Evolutionary conservation across 2,113 vertebrate species (phyloP).

Genomic region (Corythornis vintsioides): DNA sequence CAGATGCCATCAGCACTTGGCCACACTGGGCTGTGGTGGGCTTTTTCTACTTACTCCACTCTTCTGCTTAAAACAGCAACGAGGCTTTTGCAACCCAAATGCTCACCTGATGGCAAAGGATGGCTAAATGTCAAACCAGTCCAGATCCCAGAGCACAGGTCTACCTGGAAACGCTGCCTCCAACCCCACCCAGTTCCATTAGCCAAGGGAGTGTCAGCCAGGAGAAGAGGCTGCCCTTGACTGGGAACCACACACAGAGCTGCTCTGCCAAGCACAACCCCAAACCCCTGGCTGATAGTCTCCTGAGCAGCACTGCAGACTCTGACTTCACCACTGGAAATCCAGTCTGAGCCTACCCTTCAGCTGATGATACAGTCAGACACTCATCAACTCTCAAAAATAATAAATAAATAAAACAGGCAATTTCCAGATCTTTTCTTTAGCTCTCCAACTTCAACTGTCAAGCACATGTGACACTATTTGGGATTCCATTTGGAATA

Average conservation of each 20-base stretch:
- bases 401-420: not conserved
- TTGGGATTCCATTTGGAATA: not conserved
- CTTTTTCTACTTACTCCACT: not conserved
- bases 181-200: not conserved
- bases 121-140: not conserved
- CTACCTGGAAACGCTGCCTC: not conserved
- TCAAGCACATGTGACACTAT: not conserved
- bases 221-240: not conserved
- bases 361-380: not conserved
- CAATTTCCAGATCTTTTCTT: not conserved
- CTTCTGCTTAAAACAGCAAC: not conserved
- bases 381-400: not conserved
- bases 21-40: not conserved
- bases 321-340: not conserved
- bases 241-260: not conserved
- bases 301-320: not conserved
- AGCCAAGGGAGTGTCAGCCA: not conserved
- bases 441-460: not conserved
- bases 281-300: not conserved
- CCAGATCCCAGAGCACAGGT: not conserved
- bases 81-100: not conserved
- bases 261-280: not conserved
- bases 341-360: not conserved
- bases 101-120: not conserved
- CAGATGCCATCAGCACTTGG: not conserved